phyloP scores from a whole-genome alignment of 2,888 invertebrate species.

The Erebia ligea region DNA sequence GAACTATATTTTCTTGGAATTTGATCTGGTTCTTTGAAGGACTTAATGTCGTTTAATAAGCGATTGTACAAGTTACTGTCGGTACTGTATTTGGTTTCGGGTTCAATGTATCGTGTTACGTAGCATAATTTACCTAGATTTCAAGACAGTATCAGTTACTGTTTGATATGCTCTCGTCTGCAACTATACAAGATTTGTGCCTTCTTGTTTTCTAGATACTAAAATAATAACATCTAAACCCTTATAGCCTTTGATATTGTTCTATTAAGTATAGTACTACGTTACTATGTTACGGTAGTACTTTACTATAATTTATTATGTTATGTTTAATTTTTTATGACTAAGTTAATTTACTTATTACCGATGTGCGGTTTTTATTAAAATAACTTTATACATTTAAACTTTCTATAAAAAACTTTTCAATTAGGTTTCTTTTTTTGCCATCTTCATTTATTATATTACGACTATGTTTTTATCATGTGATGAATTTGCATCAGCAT shows the following conservation, averaged over 20 bases:
- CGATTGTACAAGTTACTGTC: slow-evolving; percentile 9
- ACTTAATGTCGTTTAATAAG: slow-evolving; percentile 5
- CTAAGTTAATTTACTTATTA: not conserved
- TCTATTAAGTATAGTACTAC: not conserved
- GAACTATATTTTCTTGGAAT: slow-evolving; percentile 7
- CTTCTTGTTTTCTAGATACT: not conserved
- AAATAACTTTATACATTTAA: too few species aligned
- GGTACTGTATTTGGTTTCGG: slow-evolving; percentile 12
- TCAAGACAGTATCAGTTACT: not conserved
- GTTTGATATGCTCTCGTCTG: not conserved
- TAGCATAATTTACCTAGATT: not conserved
- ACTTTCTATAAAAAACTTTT: too few species aligned
- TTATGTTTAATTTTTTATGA: not conserved
- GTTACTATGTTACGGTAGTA: too few species aligned
- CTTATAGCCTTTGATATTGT: not conserved
- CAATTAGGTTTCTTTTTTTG: not conserved
- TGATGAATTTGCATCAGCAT: not conserved
- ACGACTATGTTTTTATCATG: not conserved
- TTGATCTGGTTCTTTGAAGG: slow-evolving; percentile 6
- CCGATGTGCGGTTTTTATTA: too few species aligned
- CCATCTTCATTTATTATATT: not conserved
- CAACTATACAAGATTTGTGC: not conserved
- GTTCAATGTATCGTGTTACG: slow-evolving; percentile 4
- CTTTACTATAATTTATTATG: not conserved
- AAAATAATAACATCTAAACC: not conserved